Evolutionary conservation across 2,888 invertebrate genomes (phyloP).

Genomic region (Stegana nigrithorax): DNA sequence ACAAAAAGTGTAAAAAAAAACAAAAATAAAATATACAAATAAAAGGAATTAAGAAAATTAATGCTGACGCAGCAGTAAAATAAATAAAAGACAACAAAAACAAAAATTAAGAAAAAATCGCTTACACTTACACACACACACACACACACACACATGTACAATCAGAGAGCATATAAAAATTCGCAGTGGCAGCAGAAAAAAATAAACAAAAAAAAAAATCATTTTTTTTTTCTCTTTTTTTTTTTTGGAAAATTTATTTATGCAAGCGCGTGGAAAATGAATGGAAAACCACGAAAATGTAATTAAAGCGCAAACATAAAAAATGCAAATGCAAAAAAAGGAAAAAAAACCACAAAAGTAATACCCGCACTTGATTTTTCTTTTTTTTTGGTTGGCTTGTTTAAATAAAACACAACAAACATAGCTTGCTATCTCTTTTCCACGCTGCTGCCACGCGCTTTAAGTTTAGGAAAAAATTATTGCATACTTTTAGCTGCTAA

Average conservation of each 20-base stretch:
- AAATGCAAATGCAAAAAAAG: slow-evolving; percentile 27
- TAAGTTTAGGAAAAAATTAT: slow-evolving; percentile 24
- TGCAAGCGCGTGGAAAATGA: slow-evolving; percentile 47
- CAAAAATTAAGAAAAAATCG: not conserved
- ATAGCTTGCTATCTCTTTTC: too few relatives aligned
- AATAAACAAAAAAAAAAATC: not conserved
- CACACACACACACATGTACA: too few relatives aligned
- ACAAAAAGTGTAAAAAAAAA: slow-evolving; percentile 19
- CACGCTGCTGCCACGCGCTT: too few relatives aligned
- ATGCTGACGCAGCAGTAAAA: slow-evolving; percentile 49
- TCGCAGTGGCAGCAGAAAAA: slow-evolving; percentile 22
- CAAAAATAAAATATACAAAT: not conserved
- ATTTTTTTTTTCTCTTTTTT: too few relatives aligned
- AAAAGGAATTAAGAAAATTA: slow-evolving; percentile 40
- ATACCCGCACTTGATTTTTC: too few relatives aligned
- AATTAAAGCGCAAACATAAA: slow-evolving; percentile 50
- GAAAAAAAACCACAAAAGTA: slow-evolving; percentile 3
- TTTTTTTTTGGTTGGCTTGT: too few relatives aligned
- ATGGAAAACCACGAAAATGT: slow-evolving; percentile 56
- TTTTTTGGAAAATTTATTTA: slow-evolving; percentile 44
- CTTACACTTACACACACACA: too few relatives aligned
- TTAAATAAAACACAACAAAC: too few relatives aligned
- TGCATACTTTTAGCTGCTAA: slow-evolving; percentile 33
- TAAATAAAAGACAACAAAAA: not conserved
- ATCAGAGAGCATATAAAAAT: not conserved